Evolutionary conservation across 2,797 vertebrate genomes (phyloP).

Genomic region (Monodelphis domestica): DNA sequence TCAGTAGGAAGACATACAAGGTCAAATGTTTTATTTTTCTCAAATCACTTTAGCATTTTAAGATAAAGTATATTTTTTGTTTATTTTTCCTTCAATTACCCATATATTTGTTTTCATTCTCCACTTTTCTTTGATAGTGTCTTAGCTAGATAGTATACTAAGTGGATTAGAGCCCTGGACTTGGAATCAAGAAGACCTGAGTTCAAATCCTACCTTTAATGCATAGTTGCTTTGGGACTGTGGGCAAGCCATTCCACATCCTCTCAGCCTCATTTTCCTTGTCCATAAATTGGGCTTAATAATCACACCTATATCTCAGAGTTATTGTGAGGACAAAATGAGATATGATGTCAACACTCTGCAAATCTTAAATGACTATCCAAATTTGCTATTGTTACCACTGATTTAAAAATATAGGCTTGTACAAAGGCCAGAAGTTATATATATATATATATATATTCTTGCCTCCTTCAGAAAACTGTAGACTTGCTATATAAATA

Average conservation of each 20-base stretch:
- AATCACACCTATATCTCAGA: not conserved
- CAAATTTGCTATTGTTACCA: not conserved
- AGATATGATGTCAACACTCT: not conserved
- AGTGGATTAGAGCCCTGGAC: not conserved
- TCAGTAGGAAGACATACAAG: not conserved
- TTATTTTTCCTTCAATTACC: slow-evolving; percentile 35
- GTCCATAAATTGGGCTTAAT: not conserved
- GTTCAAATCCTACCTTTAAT: not conserved
- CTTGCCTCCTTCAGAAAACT: no score
- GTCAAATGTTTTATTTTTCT: slow-evolving; percentile 46
- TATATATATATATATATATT: not conserved
- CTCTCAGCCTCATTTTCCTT: not conserved
- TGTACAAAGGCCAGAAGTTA: not conserved
- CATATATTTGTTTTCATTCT: not conserved
- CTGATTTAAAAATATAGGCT: not conserved
- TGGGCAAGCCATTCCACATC: not conserved
- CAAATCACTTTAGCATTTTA: slow-evolving; percentile 17
- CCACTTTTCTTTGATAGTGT: slow-evolving; percentile 1
- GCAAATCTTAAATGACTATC: not conserved
- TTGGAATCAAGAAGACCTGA: not conserved
- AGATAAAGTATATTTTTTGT: not conserved
- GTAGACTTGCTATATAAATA: slow-evolving; percentile 22
- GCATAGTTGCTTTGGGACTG: not conserved
- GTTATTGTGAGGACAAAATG: not conserved
- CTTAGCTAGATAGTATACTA: not conserved